Evolutionary conservation across 2,113 vertebrate genomes (phyloP).

Genomic region (Syngnathus floridae): DNA sequence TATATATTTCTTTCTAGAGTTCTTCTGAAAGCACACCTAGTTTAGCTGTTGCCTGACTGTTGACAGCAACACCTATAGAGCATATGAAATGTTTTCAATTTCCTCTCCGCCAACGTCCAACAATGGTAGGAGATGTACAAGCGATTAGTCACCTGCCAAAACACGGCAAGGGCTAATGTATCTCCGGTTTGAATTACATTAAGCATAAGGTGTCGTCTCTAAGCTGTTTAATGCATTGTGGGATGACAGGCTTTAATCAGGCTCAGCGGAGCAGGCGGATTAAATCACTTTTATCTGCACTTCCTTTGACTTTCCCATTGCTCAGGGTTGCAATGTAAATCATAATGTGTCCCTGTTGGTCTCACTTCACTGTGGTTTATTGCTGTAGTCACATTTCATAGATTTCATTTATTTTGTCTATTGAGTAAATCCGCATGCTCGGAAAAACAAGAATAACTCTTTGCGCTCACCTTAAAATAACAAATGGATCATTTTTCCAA

Average conservation of each 20-base stretch:
- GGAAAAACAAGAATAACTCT: slow-evolving; percentile 45
- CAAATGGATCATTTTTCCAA: slow-evolving; percentile 26
- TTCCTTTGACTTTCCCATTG: slow-evolving; percentile 61
- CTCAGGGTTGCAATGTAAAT: slow-evolving; percentile 63
- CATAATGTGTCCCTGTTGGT: slow-evolving; percentile 60
- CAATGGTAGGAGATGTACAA: slow-evolving; percentile 26
- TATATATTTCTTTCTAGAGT: neutral
- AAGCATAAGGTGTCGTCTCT: slow-evolving; percentile 62
- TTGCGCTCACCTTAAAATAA: slow-evolving; percentile 18
- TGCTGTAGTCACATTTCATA: slow-evolving; percentile 60
- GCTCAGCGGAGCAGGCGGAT: slow-evolving; percentile 59
- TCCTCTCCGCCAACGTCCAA: slow-evolving; percentile 25
- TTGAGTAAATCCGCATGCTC: slow-evolving; percentile 48
- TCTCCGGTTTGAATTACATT: slow-evolving; percentile 60
- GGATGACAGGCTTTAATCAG: slow-evolving; percentile 63
- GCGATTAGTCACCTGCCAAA: slow-evolving; percentile 60
- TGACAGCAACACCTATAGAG: slow-evolving; percentile 11
- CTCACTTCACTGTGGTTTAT: slow-evolving; percentile 61
- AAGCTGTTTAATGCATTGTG: slow-evolving; percentile 68
- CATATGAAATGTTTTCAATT: slow-evolving; percentile 35
- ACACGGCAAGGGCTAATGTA: slow-evolving; percentile 60
- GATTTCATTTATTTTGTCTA: slow-evolving; percentile 59
- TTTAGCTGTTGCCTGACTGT: slow-evolving; percentile 30
- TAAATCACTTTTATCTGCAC: slow-evolving; percentile 67
- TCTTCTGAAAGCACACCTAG: slow-evolving; percentile 15